Base-by-base conservation (phyloP, 2,113 vertebrate species). In the Ciconia maguari region DNA sequence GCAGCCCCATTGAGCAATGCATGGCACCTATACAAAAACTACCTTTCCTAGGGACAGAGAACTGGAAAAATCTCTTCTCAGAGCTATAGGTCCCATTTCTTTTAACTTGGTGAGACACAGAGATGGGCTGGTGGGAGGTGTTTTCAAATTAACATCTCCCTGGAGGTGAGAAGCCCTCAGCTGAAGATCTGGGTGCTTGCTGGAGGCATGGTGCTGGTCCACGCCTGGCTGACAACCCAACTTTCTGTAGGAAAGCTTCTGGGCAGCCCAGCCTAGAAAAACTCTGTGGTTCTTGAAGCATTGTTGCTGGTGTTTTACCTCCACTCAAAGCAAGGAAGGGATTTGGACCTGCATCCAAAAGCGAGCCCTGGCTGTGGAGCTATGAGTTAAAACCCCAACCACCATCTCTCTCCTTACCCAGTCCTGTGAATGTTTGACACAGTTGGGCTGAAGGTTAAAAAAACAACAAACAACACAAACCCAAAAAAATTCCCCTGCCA, bases 281-380 rank as follows among this genome's bases (percentile, higher is more conserved):
- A 36, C 32, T 11, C 26, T 1, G 18, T 41, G 51, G 22, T 29
- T 36, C 41, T 44, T 77, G 54, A 66, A 55, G 17, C 14, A 13
- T 30, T 2, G 6, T 16, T 80, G 36, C 41, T 74, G 41, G 11
- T 55, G 42, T n/a, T 88, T 70, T 72, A 27, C 21, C 26, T 81
- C 5, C 24, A 12, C 5, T 51, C 0, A 0, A 71, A 48, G 52
- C 26, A 75, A 68, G 34, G 49, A 57, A 91, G 25, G 36, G 68
- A n/a, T 48, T 14, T 41, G 38, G 52, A 55, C 29, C 61, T 14
- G 6, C 52, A 82, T 54, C 57, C 75, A 61, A 29, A 82, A 78
- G 16, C 0, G 0, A 82, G 25, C 15, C 52, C 48, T 52, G 49
- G 16, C 38, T 2, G 0, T 17, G 20, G 65, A 87, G 25, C 60